Evolutionary conservation across 2,888 invertebrate species (phyloP).

Genomic region (Protophormia terraenovae): DNA sequence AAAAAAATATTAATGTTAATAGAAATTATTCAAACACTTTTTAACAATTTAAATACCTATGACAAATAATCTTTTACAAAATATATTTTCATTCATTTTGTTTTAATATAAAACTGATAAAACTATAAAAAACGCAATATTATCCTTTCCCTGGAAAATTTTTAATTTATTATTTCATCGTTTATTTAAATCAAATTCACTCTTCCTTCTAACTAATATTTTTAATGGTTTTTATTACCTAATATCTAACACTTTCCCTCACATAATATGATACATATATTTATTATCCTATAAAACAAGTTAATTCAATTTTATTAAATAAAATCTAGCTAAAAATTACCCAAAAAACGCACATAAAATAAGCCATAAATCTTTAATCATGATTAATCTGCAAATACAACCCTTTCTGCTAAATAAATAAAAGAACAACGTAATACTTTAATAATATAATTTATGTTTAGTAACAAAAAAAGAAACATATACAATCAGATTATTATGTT

Average conservation of each 20-base stretch:
- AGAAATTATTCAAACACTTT: no score
- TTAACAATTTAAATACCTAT: no score
- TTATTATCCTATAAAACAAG: slow-evolving; percentile 43
- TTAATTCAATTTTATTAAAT: slow-evolving; percentile 47
- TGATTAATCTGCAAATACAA: slow-evolving; percentile 56
- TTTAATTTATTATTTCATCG: no score
- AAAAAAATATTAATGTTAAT: no score
- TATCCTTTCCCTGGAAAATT: no score
- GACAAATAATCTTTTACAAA: no score
- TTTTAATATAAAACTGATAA: background rate
- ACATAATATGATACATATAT: slow-evolving; percentile 56
- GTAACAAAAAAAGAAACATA: background rate
- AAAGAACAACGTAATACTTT: slow-evolving; percentile 48
- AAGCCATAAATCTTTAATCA: slow-evolving; percentile 56
- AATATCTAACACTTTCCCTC: slow-evolving; percentile 15
- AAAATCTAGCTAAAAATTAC: slow-evolving; percentile 22
- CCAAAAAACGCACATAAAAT: slow-evolving; percentile 52
- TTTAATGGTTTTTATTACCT: slow-evolving; percentile 51
- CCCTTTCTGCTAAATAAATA: slow-evolving; percentile 35
- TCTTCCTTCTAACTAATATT: slow-evolving; percentile 28
- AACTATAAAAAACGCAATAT: background rate
- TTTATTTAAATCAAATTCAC: background rate
- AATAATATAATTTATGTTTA: slow-evolving; percentile 58
- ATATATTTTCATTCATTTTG: background rate
- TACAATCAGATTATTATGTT: slow-evolving; percentile 52